These are phyloP conservation scores for Arizona elegans DNA, from an alignment of 2,113 vertebrate genomes.

Conservation along the genomic window DNA sequence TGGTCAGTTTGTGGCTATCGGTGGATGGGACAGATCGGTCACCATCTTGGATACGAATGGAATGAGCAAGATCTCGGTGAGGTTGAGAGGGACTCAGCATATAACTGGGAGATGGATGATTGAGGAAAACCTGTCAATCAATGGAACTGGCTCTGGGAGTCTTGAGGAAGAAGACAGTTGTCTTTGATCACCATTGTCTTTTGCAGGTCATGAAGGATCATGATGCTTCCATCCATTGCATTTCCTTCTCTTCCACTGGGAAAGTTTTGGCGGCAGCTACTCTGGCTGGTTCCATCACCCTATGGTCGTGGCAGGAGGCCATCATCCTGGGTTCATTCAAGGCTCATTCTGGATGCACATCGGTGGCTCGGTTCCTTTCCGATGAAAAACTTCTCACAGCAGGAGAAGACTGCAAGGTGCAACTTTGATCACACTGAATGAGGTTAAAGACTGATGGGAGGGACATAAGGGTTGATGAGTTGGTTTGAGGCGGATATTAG, in stretches of 20 bases:
- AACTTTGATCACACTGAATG: not conserved
- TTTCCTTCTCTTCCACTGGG: constrained; percentile 74
- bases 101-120: not conserved
- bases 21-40: constrained; percentile 78
- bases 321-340: constrained; percentile 73
- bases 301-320: constrained; percentile 79
- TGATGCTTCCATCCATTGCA: constrained; percentile 69
- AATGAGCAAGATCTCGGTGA: constrained; percentile 46
- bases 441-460: not conserved
- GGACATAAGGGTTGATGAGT: not conserved
- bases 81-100: not conserved
- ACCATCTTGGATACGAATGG: constrained; percentile 72
- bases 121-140: not conserved
- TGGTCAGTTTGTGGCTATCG: constrained; percentile 71
- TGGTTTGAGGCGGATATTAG: not conserved
- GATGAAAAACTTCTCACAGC: constrained; percentile 73
- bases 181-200: not conserved
- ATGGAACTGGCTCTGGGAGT: not conserved
- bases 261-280: constrained; percentile 75
- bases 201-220: constrained; percentile 73
- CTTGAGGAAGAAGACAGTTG: not conserved
- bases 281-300: constrained; percentile 74
- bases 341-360: constrained; percentile 73
- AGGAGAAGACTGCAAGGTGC: constrained; percentile 78
- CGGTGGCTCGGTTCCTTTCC: constrained; percentile 69